Evolutionary conservation across 2,888 invertebrate genomes (phyloP), one percentile per base, ranked within the genome.

Genomic region (Sturmia bella): DNA sequence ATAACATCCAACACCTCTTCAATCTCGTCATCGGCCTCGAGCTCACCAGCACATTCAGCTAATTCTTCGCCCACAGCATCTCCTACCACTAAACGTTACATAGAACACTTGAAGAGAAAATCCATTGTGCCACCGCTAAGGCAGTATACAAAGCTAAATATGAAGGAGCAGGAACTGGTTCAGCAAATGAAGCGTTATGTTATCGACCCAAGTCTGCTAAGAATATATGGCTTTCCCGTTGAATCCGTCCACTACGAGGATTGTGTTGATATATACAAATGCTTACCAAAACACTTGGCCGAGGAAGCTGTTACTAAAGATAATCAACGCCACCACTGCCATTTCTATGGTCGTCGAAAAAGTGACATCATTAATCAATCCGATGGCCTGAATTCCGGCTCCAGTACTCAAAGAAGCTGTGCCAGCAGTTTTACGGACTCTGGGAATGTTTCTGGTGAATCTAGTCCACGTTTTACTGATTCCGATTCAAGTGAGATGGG

Each of bases 161-260:
- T 93, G 39, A 87, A 89, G 6, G 93, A 94, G 85, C 90, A 90
- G 19, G 92, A 93, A 83, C 88, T 96, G 85, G 92, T 91, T 54
- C 90, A 91, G 61, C 92, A 93, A 52, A 90, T 96, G 59, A 92
- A 92, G 1, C 92, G 92, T 73, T 94, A 95, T 89, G 87, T 94
- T 19, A 91, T 96, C 61, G 92, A 92, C 24, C 92, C 92, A 7
- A 92, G 93, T 84, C 92, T 94, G 79, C 91, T 95, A 90, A 92
- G 93, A 85, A 92, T 92, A 12, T 92, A 94, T 83, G 96, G 96
- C 1, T 96, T 94, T 87, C 96, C 96, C 0, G 91, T 95, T 7
- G 94, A 94, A 86, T 93, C 93, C 83, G 92, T 92, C 61, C 89
- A 92, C 11, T 92, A 92, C 84, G 93, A 93, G 2, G 93, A 93